Evolutionary conservation across 1,140 invertebrate genomes (phyloP), one percentile per base, ranked within the genome.

Genomic region (Cotesia vestalis): DNA sequence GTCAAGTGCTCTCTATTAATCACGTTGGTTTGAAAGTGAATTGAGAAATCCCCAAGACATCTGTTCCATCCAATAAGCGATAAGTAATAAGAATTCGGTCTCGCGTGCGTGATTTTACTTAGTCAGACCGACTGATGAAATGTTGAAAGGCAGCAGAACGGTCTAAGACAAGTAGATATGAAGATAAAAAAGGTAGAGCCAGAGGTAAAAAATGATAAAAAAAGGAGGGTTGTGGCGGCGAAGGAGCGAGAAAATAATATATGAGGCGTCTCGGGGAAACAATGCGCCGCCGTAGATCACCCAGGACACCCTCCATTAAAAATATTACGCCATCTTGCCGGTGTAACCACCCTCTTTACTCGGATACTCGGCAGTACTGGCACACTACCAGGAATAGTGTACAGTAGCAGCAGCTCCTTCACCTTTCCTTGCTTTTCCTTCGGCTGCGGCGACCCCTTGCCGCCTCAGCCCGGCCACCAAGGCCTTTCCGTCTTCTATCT

Each of bases 251-350:
- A 75, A 66, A 68, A 11, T 66, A 71, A 70, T 52, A 69, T 51
- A 51, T 55, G 66, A 67, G 35, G 66, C 27, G 38, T 61, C n/a
- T 40, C 12, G 4, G 38, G 17, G 14, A 52, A 66, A 68, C 66
- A 67, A 67, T 67, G 66, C 79, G 72, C 73, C 73, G 75, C 81
- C 80, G 80, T 82, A 83, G 78, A 83, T 83, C 80, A 83, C 80
- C 78, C 78, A 77, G 79, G 80, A 85, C 80, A 81, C 79, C 80
- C 80, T 84, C 81, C 83, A 82, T 83, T 84, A 84, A 84, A 84
- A 84, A 83, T 84, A 84, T 84, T 83, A 83, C 80, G 79, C 79
- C 81, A 80, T 81, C 81, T 83, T 80, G 76, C 70, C 76, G 72
- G 74, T 75, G 76, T 72, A 73, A 76, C 72, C 66, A 51, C 64